Evolutionary conservation across 2,113 vertebrate species (phyloP).

Genomic region (Aviceda subcristata): DNA sequence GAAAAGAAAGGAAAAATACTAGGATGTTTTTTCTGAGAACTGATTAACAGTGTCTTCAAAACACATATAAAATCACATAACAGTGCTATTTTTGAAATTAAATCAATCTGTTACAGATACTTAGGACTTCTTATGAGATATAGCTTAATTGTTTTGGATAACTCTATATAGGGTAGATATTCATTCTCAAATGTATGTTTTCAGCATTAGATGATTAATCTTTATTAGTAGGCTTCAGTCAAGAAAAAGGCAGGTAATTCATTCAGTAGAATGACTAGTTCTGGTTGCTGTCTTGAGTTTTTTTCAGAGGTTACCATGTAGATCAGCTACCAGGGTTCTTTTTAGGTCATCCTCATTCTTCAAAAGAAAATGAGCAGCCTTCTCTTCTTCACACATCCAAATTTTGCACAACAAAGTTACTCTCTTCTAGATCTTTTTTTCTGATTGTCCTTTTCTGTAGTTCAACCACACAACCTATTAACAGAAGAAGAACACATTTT

Average conservation of each 20-base stretch:
- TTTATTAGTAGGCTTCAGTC: background rate
- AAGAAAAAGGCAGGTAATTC: background rate
- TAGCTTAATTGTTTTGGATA: background rate
- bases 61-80: background rate
- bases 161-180: background rate
- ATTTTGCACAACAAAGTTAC: background rate
- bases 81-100: background rate
- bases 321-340: background rate
- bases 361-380: background rate
- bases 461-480: background rate
- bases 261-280: background rate
- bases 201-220: background rate
- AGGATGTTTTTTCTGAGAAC: background rate
- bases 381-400: background rate
- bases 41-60: background rate
- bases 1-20: background rate
- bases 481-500: background rate
- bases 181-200: background rate
- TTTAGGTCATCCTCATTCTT: background rate
- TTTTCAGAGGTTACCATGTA: background rate
- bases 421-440: background rate
- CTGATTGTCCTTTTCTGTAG: background rate
- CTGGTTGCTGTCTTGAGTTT: background rate
- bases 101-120: background rate
- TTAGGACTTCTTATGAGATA: background rate